Percentiles rank a stretch among this genome's conserved stretches.
Conservation (phyloP, 2,797 vertebrate genomes). For the Morus bassanus region DNA sequence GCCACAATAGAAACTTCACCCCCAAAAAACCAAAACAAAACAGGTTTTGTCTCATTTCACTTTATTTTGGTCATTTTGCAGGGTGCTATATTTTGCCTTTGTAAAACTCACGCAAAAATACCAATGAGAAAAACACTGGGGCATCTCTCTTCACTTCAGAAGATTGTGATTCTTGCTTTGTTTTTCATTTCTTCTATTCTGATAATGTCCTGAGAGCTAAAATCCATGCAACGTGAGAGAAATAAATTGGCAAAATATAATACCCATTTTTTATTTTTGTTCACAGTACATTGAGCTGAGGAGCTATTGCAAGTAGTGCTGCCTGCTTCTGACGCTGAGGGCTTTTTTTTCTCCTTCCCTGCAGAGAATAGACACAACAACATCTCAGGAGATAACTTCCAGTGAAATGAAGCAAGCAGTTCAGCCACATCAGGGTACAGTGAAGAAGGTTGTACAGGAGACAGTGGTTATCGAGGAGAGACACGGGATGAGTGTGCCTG, state of each 20-base stretch:
- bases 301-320: not conserved
- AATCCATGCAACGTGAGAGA: not conserved
- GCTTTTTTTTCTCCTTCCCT: not conserved
- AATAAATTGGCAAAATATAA: constrained; percentile 27
- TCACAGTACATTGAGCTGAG: not conserved
- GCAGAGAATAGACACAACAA: constrained; percentile 83
- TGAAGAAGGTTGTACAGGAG: constrained; percentile 77
- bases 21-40: fast-evolving
- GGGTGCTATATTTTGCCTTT: constrained; percentile 46
- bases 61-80: constrained; percentile 23
- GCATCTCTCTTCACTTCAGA: not conserved
- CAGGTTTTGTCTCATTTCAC: not conserved
- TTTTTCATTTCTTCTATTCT: not conserved
- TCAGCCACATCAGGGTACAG: constrained; percentile 34
- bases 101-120: not conserved
- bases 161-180: not conserved
- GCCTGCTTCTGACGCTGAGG: not conserved
- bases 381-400: constrained; percentile 60
- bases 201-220: not conserved
- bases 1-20: not conserved
- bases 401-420: constrained; percentile 36
- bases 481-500: constrained; percentile 77
- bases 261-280: not conserved
- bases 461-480: constrained; percentile 74
- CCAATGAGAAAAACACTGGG: not conserved